Evolutionary conservation across 2,797 vertebrate species (phyloP).

Genomic region (Meriones psammophilus): DNA sequence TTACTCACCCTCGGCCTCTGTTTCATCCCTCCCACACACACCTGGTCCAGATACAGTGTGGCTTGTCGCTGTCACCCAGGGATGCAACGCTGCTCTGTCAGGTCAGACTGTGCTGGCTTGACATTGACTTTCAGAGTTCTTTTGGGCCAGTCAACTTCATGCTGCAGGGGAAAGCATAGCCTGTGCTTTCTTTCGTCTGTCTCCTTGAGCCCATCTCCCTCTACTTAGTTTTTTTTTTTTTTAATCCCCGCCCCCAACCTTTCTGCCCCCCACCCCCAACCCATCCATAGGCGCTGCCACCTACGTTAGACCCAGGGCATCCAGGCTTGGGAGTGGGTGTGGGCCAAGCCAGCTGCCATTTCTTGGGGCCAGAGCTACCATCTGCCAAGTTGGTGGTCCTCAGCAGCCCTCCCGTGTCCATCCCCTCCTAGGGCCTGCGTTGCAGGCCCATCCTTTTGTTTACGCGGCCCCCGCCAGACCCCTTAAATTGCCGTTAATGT

Average conservation of each 20-base stretch:
- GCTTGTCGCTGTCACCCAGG: background rate
- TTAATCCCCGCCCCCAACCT: slow-evolving; percentile 71
- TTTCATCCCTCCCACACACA: background rate
- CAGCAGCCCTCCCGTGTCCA: slow-evolving; percentile 17
- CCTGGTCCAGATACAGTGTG: background rate
- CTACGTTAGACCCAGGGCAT: slow-evolving; percentile 27
- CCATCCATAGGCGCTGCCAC: background rate
- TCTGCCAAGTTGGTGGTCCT: slow-evolving; percentile 79
- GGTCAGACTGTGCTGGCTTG: background rate
- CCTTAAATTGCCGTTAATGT: slow-evolving; percentile 99
- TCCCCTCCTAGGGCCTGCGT: slow-evolving; percentile 87
- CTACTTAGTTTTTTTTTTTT: slow-evolving; percentile 37
- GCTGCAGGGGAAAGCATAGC: background rate
- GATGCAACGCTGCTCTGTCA: background rate
- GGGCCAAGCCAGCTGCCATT: slow-evolving; percentile 76
- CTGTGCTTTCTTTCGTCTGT: background rate
- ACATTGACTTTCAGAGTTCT: background rate
- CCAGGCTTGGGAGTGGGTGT: background rate
- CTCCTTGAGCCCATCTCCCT: background rate
- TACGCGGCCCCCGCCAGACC: slow-evolving; percentile 93
- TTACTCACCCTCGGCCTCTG: background rate
- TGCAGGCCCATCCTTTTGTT: slow-evolving; percentile 91
- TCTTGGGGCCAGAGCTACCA: slow-evolving; percentile 52
- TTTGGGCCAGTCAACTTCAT: background rate
- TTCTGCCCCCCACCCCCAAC: background rate